A percentile compares a stretch with the other conserved stretches of the same genome.
Conservation (phyloP, 2,113 vertebrate species). For the Rhodinocichla rosea region DNA sequence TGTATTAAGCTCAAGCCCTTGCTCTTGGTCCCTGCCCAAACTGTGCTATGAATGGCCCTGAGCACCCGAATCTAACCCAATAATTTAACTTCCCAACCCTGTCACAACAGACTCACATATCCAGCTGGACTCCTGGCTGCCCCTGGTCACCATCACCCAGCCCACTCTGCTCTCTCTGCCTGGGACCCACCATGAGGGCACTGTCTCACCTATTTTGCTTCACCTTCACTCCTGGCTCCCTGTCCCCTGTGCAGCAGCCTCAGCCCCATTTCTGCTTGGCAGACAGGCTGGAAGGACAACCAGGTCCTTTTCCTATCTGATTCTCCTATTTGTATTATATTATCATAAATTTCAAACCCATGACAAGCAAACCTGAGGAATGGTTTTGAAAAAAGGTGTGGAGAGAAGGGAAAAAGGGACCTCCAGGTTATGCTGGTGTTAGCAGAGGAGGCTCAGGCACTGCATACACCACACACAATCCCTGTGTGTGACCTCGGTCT, state of each 20-base stretch:
- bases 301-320: neutral
- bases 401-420: neutral
- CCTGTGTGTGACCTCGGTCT: neutral
- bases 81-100: neutral
- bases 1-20: neutral
- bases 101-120: rapidly evolving
- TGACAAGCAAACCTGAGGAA: neutral
- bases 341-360: neutral
- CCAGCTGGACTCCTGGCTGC: neutral
- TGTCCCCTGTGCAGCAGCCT: neutral
- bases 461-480: rapidly evolving
- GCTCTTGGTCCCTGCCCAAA: neutral
- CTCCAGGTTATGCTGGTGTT: neutral
- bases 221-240: neutral
- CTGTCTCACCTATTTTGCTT: neutral
- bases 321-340: neutral
- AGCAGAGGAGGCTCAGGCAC: rapidly evolving
- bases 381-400: neutral
- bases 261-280: neutral
- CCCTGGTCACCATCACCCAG: neutral
- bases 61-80: neutral
- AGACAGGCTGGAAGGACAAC: neutral
- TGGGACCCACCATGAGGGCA: rapidly evolving
- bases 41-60: no score
- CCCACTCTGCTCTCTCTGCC: neutral